Evolutionary conservation across 2,888 invertebrate species (phyloP).

Genomic region (Drosophila tripunctata): DNA sequence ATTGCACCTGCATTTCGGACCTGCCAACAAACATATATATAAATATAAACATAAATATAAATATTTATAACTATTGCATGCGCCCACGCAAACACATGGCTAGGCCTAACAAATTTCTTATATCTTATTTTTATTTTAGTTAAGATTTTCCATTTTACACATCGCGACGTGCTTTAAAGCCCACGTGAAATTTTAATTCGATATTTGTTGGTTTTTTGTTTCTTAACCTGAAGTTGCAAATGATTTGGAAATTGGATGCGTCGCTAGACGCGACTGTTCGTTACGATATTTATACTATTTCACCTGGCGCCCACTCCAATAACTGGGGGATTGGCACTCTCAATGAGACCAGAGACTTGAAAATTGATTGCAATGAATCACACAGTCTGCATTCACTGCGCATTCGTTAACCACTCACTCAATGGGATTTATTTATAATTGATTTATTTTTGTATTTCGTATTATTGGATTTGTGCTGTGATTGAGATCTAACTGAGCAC

Average conservation of each 20-base stretch:
- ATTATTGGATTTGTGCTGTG: constrained; percentile 60
- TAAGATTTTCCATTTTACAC: constrained; percentile 45
- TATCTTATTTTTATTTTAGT: constrained; percentile 25
- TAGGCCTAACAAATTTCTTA: constrained; percentile 38
- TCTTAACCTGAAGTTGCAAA: constrained; percentile 37
- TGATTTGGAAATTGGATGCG: constrained; percentile 68
- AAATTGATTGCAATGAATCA: constrained; percentile 64
- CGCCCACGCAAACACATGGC: constrained; percentile 53
- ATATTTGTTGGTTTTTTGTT: constrained; percentile 26
- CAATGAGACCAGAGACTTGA: constrained; percentile 38
- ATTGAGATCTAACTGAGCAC: constrained; percentile 59
- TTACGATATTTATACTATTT: constrained; percentile 11
- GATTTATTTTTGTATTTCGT: constrained; percentile 61
- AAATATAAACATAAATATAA: constrained; percentile 36
- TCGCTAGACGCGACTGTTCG: constrained; percentile 45
- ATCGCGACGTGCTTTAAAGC: constrained; percentile 22
- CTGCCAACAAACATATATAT: constrained; percentile 12
- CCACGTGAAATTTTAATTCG: constrained; percentile 46
- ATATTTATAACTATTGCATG: constrained; percentile 59
- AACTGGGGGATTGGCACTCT: constrained; percentile 52
- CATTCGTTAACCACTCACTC: constrained; percentile 29
- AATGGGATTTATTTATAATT: constrained; percentile 63
- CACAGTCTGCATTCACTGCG: constrained; percentile 24
- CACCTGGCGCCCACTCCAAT: constrained; percentile 53
- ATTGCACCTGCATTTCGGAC: constrained; percentile 60